Conservation (phyloP, 2,797 vertebrate species). For the Liasis olivaceus region DNA sequence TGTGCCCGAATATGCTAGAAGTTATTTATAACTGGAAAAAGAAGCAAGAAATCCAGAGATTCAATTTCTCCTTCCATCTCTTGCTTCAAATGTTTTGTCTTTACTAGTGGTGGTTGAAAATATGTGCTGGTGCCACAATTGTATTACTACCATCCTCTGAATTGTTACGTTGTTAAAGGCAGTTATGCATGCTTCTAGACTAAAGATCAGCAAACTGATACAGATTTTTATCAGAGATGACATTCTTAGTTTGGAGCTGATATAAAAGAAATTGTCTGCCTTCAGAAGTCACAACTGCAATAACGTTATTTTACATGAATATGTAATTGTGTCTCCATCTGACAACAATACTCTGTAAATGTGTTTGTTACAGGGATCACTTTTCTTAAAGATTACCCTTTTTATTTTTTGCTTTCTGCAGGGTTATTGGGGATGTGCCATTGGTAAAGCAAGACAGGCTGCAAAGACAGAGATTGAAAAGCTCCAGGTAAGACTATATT, state of each 20-base stretch:
- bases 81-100: neutral
- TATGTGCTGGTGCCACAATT: neutral
- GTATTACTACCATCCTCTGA: neutral
- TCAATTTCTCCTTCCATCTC: neutral
- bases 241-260: neutral
- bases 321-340: neutral
- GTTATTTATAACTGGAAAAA: neutral
- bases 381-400: neutral
- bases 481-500: conserved; percentile 82
- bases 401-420: conserved; percentile 49
- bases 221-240: neutral
- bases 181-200: neutral
- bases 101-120: neutral
- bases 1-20: neutral
- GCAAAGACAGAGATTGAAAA: conserved; percentile 99
- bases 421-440: conserved; percentile 98
- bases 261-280: neutral
- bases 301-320: neutral
- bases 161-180: neutral
- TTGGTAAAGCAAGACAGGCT: conserved; percentile 97
- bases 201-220: neutral
- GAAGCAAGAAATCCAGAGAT: neutral
- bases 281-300: neutral
- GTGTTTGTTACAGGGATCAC: neutral
- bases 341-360: neutral